phyloP scores from a whole-genome alignment of 37 sponge, comb jelly and placozoan species.

The Aplysina aerophoba region DNA sequence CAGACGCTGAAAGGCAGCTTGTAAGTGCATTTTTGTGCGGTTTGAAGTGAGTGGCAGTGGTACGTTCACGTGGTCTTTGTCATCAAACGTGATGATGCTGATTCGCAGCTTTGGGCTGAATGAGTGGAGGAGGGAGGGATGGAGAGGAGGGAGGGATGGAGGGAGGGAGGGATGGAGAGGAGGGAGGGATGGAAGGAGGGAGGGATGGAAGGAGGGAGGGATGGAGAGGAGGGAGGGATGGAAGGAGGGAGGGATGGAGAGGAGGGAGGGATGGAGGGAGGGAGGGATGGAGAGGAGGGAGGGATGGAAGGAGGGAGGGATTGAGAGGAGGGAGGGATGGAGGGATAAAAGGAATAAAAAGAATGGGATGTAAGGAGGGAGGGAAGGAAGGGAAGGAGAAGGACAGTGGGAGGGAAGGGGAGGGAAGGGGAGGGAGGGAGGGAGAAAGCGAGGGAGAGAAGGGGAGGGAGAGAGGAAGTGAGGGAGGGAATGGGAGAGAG shows the following conservation, averaged over 20 bases:
- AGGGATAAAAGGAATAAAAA: too few species aligned
- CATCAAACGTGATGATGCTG: background rate
- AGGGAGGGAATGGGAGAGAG: background rate
- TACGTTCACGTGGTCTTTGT: background rate
- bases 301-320: background rate
- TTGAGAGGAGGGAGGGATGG: background rate
- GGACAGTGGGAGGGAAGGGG: conserved; percentile 5
- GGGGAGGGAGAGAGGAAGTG: background rate
- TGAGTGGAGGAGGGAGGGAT: background rate
- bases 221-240: background rate
- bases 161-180: background rate
- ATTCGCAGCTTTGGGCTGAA: background rate
- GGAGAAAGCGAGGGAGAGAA: background rate
- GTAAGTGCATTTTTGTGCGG: conserved; percentile 4
- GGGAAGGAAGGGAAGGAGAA: background rate
- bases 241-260: conserved; percentile 3
- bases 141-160: background rate
- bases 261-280: background rate
- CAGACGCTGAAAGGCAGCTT: background rate
- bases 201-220: background rate
- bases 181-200: background rate
- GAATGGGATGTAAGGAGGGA: too few species aligned
- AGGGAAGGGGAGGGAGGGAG: background rate
- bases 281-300: background rate
- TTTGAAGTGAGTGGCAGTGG: background rate